phyloP scores from a whole-genome alignment of 2,797 vertebrate species.

The Acrocephalus scirpaceus region DNA sequence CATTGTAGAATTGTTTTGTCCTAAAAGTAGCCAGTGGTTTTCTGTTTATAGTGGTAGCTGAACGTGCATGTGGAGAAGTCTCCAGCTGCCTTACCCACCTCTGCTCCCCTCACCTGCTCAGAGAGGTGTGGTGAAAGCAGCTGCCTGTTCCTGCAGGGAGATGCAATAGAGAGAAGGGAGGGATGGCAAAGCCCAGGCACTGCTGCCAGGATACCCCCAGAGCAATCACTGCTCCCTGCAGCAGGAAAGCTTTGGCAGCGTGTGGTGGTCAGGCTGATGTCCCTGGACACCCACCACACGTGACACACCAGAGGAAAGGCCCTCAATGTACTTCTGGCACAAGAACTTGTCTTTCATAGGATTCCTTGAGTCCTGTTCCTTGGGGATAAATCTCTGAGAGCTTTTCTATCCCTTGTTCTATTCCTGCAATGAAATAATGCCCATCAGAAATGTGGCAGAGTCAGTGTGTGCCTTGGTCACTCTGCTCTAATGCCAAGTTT shows the following conservation, averaged over 20 bases:
- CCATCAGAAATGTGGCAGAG: background rate
- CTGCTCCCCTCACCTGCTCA: background rate
- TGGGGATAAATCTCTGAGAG: background rate
- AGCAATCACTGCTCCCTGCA: background rate
- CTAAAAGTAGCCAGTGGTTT: background rate
- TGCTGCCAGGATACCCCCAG: fast-evolving
- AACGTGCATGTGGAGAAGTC: background rate
- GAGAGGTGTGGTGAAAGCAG: background rate
- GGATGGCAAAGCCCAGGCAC: background rate
- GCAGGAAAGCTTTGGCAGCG: background rate
- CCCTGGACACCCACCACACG: fast-evolving
- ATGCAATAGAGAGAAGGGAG: background rate
- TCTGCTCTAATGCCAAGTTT: background rate
- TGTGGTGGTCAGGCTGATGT: background rate
- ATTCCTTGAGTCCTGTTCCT: background rate
- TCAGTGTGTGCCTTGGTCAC: fast-evolving
- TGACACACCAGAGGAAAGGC: background rate
- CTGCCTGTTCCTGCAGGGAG: background rate
- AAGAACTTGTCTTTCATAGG: background rate
- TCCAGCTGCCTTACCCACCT: background rate
- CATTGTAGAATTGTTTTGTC: background rate
- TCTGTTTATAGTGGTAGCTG: background rate
- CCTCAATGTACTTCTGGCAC: background rate
- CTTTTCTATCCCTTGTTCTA: background rate
- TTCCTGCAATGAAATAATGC: background rate